These are phyloP conservation scores for Hemiscyllium ocellatum DNA, from an alignment of 2,113 vertebrate genomes.

Conservation along the genomic window DNA sequence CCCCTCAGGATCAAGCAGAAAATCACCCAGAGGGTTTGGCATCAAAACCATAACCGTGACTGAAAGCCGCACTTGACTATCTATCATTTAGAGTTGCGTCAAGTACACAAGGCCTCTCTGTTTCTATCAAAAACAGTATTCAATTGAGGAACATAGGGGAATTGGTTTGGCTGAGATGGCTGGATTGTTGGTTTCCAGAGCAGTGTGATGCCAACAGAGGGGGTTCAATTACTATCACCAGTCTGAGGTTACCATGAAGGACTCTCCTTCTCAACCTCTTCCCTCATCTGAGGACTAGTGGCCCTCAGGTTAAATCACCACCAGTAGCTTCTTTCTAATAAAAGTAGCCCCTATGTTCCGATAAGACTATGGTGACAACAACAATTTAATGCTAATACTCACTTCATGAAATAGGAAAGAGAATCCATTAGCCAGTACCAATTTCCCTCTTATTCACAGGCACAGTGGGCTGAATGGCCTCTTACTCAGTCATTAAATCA, in stretches of 20 bases:
- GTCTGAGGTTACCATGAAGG: too few relatives aligned
- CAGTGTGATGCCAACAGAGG: too few relatives aligned
- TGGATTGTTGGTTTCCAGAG: too few relatives aligned
- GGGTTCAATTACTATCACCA: too few relatives aligned
- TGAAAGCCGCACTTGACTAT: background rate
- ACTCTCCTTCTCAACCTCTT: too few relatives aligned
- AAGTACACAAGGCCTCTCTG: background rate
- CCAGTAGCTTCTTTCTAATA: too few relatives aligned
- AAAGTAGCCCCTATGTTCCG: too few relatives aligned
- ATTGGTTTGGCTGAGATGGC: too few relatives aligned
- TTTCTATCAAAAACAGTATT: background rate
- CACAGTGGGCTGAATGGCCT: background rate
- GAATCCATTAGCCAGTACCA: background rate
- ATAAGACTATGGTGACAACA: too few relatives aligned
- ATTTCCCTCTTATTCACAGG: background rate
- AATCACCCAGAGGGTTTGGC: background rate
- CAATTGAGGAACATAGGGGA: background rate
- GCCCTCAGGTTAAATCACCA: too few relatives aligned
- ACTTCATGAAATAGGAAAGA: background rate
- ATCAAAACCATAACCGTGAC: background rate
- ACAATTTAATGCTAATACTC: background rate
- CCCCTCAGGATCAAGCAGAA: background rate
- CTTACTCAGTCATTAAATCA: too few relatives aligned
- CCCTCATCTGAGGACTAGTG: too few relatives aligned
- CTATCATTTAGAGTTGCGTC: background rate